Evolutionary conservation across 2,113 vertebrate species (phyloP).

Genomic region (Raja brachyura): DNA sequence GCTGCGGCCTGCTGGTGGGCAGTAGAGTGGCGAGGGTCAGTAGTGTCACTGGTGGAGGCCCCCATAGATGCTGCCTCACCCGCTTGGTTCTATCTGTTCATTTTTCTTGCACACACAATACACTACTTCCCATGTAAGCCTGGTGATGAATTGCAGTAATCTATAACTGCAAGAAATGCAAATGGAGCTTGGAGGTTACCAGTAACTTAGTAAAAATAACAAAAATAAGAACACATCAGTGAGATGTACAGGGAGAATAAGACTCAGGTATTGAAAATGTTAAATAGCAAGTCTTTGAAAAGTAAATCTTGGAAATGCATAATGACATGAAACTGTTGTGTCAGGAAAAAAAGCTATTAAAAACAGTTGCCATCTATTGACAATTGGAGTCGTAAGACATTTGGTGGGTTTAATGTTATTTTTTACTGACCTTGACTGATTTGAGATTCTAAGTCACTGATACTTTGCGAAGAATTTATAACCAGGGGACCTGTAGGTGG

Average conservation of each 20-base stretch:
- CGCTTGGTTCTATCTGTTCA: neutral
- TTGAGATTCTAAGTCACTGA: neutral
- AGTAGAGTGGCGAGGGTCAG: too few relatives aligned
- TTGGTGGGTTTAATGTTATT: neutral
- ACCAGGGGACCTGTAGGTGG: slow-evolving; percentile 23
- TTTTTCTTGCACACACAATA: neutral
- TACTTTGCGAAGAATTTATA: neutral
- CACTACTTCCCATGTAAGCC: neutral
- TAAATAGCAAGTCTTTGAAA: neutral
- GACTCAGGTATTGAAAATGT: neutral
- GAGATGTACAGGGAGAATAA: neutral
- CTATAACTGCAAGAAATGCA: neutral
- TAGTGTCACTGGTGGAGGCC: too few relatives aligned
- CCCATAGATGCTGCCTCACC: too few relatives aligned
- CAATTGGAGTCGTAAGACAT: neutral
- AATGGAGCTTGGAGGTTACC: neutral
- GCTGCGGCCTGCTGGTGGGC: too few relatives aligned
- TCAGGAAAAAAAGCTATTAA: neutral
- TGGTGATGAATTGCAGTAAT: neutral
- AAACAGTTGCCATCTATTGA: neutral
- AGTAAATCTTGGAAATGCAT: neutral
- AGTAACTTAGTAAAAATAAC: neutral
- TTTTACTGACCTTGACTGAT: neutral
- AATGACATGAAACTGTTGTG: neutral
- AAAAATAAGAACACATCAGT: neutral